Conservation (phyloP, 2,888 invertebrate genomes). For the Oscheius onirici region DNA sequence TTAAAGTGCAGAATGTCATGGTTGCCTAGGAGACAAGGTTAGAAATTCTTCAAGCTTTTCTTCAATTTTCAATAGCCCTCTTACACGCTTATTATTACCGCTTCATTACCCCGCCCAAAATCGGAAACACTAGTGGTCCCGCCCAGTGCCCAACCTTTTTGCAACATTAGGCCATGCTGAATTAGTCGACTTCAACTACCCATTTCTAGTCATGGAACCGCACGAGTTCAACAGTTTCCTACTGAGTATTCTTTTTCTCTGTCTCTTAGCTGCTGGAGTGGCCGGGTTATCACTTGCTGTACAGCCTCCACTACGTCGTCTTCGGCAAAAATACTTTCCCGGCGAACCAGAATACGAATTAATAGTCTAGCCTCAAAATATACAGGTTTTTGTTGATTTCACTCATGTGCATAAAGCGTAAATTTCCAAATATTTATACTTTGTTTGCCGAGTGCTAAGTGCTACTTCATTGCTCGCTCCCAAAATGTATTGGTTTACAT, state of each 20-base stretch:
- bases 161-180: background rate
- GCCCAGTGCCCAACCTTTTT: background rate
- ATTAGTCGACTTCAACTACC: background rate
- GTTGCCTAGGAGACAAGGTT: too few species aligned
- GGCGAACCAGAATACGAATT: conserved; percentile 45
- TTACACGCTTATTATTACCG: conserved; percentile 6
- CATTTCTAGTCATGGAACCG: conserved; percentile 22
- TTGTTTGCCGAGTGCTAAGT: background rate
- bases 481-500: too few species aligned
- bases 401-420: background rate
- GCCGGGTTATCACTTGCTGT: conserved; percentile 15
- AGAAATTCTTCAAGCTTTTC: too few species aligned
- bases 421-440: background rate
- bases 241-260: conserved; percentile 9
- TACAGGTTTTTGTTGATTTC: background rate
- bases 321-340: conserved; percentile 38
- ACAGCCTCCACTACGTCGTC: conserved; percentile 13
- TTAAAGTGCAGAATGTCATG: too few species aligned
- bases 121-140: background rate
- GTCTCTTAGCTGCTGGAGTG: background rate
- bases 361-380: conserved; percentile 32
- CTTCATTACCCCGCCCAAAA: conserved; percentile 24
- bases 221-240: conserved; percentile 28
- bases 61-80: too few species aligned
- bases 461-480: too few species aligned